A percentile compares a stretch with the other conserved stretches of the same genome.
phyloP scores from a whole-genome alignment of 2,888 invertebrate species.

The Tineola bisselliella region DNA sequence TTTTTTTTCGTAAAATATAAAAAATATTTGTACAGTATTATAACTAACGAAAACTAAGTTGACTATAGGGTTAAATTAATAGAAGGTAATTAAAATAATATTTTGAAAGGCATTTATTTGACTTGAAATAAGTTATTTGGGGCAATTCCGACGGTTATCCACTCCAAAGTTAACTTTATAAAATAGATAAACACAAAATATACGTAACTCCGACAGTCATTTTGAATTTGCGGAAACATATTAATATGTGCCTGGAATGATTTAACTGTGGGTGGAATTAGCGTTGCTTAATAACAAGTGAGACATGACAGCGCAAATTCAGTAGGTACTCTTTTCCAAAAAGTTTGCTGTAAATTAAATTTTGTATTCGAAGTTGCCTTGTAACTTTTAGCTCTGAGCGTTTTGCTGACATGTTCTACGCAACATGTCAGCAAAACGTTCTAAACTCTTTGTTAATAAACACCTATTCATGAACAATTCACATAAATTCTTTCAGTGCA shows the following conservation, averaged over 20 bases:
- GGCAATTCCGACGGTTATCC: slow-evolving; percentile 8
- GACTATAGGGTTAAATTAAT: background rate
- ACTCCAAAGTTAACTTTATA: slow-evolving; percentile 14
- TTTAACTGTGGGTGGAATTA: slow-evolving; percentile 40
- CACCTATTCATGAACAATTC: slow-evolving; percentile 3
- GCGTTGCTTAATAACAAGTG: slow-evolving; percentile 43
- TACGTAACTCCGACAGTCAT: slow-evolving; percentile 36
- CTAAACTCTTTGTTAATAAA: slow-evolving; percentile 15
- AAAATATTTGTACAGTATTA: too few species aligned
- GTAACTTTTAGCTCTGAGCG: slow-evolving; percentile 31
- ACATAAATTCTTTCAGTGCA: background rate
- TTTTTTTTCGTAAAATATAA: too few species aligned
- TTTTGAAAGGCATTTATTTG: slow-evolving; percentile 10
- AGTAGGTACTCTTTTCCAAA: slow-evolving; percentile 38
- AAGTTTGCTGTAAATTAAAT: slow-evolving; percentile 50
- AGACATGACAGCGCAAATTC: slow-evolving; percentile 47
- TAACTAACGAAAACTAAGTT: background rate
- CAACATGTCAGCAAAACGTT: slow-evolving; percentile 24
- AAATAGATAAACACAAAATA: slow-evolving; percentile 34
- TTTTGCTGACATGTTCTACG: slow-evolving; percentile 33
- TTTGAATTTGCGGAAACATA: slow-evolving; percentile 35
- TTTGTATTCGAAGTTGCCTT: slow-evolving; percentile 34
- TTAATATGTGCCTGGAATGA: slow-evolving; percentile 39
- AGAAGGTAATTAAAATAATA: background rate
- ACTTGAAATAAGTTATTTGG: slow-evolving; percentile 11